Conservation (phyloP, 37 sponge, comb jelly and placozoan species). For the Spongia lamella region DNA sequence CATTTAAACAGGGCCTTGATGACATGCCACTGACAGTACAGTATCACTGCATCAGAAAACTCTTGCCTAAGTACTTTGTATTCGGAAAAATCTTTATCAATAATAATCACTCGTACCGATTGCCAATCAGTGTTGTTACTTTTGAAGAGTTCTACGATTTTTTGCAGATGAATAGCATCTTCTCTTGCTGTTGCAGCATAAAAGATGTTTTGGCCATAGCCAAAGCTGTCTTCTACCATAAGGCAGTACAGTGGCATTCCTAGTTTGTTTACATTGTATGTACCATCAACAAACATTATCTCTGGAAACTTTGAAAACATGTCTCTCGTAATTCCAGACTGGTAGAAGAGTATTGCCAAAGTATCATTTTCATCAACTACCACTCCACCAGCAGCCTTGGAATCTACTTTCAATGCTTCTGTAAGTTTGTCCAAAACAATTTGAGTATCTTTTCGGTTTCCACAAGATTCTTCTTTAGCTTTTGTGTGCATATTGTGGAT, state of each 20-base stretch:
- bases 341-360: constrained; percentile 5
- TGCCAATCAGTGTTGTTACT: not conserved
- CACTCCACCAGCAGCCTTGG: constrained; percentile 14
- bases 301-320: constrained; percentile 25
- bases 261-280: too few relatives aligned
- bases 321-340: constrained; percentile 11
- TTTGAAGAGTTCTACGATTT: constrained; percentile 13
- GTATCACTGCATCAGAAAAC: constrained; percentile 23
- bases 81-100: constrained; percentile 19
- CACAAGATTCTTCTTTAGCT: not conserved
- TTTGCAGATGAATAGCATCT: constrained; percentile 22
- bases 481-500: constrained; percentile 33
- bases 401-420: constrained; percentile 17
- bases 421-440: constrained; percentile 18
- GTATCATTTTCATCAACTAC: too few relatives aligned
- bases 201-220: constrained; percentile 17
- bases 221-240: constrained; percentile 41
- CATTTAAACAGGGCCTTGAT: constrained; percentile 17
- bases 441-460: constrained; percentile 31
- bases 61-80: constrained; percentile 26
- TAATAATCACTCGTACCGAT: constrained; percentile 1
- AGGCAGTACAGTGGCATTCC: constrained; percentile 24
- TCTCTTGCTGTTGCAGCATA: constrained; percentile 32
- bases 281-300: too few relatives aligned
- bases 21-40: too few relatives aligned